These are phyloP conservation scores for Coelinius sp. DNA, from an alignment of 2,888 invertebrate species.

Conservation along the genomic window DNA sequence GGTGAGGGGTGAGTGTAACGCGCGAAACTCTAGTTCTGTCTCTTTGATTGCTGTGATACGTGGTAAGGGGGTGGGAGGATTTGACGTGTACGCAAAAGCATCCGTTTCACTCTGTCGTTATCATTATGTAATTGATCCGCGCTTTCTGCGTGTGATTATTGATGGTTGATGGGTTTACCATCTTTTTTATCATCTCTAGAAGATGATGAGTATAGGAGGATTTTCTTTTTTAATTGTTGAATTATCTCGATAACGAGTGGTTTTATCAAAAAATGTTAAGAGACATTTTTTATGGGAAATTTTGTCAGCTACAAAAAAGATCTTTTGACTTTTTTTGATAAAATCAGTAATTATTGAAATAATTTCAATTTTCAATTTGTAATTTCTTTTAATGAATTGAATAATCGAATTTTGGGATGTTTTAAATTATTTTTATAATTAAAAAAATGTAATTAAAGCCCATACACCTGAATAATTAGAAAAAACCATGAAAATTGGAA, in stretches of 20 bases:
- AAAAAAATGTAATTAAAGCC: background rate
- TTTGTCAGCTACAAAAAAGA: background rate
- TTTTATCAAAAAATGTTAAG: background rate
- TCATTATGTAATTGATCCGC: slow-evolving; percentile 67
- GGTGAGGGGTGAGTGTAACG: slow-evolving; percentile 18
- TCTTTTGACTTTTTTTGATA: background rate
- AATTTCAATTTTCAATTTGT: background rate
- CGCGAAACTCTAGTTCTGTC: slow-evolving; percentile 30
- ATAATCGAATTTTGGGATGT: too few relatives aligned
- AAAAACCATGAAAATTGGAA: background rate
- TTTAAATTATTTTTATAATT: too few relatives aligned
- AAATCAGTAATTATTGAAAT: background rate
- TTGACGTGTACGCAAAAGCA: slow-evolving; percentile 51
- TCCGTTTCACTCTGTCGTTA: slow-evolving; percentile 60
- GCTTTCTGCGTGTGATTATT: slow-evolving; percentile 52
- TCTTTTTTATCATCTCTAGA: too few relatives aligned
- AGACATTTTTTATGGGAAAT: background rate
- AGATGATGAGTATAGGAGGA: too few relatives aligned
- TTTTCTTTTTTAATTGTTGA: background rate
- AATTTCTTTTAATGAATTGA: too few relatives aligned
- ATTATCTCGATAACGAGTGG: background rate
- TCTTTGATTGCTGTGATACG: slow-evolving; percentile 26
- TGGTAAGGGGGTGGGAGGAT: background rate
- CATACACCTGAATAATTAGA: background rate
- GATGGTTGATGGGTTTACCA: background rate